A percentile compares a stretch with the other conserved stretches of the same genome.
Conservation (phyloP, 2,888 invertebrate genomes). For the Ichneumoninae sp. region DNA sequence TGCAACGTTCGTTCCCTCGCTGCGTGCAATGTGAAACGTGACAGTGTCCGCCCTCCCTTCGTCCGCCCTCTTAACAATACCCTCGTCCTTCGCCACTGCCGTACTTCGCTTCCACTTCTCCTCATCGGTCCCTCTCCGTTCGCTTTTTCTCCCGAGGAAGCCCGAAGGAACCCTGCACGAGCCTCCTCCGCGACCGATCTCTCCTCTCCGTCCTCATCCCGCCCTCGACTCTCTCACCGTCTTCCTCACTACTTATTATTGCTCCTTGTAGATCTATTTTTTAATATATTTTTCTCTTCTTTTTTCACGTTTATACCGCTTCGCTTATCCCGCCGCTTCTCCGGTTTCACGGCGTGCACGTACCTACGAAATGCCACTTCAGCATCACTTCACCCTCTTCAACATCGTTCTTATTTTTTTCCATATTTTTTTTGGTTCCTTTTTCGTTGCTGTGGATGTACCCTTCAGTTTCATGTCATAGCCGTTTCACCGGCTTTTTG, state of each 20-base stretch:
- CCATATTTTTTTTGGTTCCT: slow-evolving; percentile 5
- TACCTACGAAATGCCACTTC: not conserved
- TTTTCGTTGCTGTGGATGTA: slow-evolving; percentile 1
- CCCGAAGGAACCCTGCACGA: not conserved
- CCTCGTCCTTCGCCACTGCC: slow-evolving; percentile 71
- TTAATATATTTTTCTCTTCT: slow-evolving; percentile 6
- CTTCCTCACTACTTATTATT: slow-evolving; percentile 34
- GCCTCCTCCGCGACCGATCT: not conserved
- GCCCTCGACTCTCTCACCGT: slow-evolving; percentile 22
- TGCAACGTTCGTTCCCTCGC: slow-evolving; percentile 69
- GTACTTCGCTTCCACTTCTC: slow-evolving; percentile 49
- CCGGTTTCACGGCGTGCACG: slow-evolving; percentile 5
- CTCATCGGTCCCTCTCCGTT: slow-evolving; percentile 20
- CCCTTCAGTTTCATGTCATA: slow-evolving; percentile 4
- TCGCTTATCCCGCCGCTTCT: slow-evolving; percentile 18
- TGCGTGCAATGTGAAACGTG: slow-evolving; percentile 84
- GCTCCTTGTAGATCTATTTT: slow-evolving; percentile 22
- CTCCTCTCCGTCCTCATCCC: slow-evolving; percentile 54
- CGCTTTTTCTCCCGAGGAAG: not conserved
- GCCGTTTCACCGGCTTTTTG: not conserved
- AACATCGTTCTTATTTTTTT: slow-evolving; percentile 27
- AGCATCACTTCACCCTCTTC: slow-evolving; percentile 25
- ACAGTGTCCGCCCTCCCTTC: slow-evolving; percentile 77
- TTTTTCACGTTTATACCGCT: slow-evolving; percentile 13
- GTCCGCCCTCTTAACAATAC: slow-evolving; percentile 78